Evolutionary conservation across 2,113 vertebrate species (phyloP).

Genomic region (Arenaria interpres): DNA sequence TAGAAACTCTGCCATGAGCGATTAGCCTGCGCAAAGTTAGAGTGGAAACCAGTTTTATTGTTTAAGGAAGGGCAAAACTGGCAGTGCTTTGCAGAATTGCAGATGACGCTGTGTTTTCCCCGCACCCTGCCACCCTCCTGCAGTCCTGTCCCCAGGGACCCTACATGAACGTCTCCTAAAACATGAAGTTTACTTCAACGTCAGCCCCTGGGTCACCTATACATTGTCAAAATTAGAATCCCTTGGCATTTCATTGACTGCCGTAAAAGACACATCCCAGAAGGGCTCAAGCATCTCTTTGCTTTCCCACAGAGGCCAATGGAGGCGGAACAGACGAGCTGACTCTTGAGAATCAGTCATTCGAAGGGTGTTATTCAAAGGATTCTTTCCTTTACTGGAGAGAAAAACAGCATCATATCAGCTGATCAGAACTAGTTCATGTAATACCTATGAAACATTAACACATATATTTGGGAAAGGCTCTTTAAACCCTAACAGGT

Average conservation of each 20-base stretch:
- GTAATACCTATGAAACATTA: not conserved
- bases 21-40: not conserved
- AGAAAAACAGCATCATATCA: slow-evolving; percentile 9
- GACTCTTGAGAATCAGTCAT: not conserved
- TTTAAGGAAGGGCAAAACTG: slow-evolving; percentile 7
- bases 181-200: not conserved
- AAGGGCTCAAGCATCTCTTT: not conserved
- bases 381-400: slow-evolving; percentile 3
- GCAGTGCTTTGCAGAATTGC: not conserved
- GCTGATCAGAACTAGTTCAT: not conserved
- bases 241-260: not conserved
- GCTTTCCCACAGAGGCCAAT: not conserved
- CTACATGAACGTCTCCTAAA: not conserved
- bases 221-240: not conserved
- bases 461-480: not conserved
- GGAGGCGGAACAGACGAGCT: not conserved
- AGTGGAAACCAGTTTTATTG: slow-evolving; percentile 3
- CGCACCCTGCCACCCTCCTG: not conserved
- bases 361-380: not conserved
- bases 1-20: not conserved
- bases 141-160: not conserved
- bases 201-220: not conserved
- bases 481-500: not conserved
- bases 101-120: not conserved
- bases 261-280: not conserved